A percentile compares a stretch with the other conserved stretches of the same genome.
Evolutionary conservation across 1,140 invertebrate species (phyloP).

Genomic region (Drosophila neocordata): DNA sequence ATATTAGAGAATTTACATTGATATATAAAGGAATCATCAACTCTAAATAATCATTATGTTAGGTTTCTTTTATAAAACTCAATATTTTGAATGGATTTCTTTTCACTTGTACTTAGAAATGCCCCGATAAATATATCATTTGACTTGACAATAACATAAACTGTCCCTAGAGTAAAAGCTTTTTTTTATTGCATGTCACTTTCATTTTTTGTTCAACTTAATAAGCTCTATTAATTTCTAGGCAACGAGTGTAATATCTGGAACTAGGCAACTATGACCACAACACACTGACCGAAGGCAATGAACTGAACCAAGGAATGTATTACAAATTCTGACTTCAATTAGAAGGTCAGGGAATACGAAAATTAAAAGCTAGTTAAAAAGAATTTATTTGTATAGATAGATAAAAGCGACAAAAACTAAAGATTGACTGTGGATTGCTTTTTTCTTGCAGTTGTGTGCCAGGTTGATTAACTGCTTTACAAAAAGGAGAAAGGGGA

Average conservation of each 20-base stretch:
- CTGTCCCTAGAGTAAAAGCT: too few relatives aligned
- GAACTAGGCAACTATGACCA: conserved; percentile 65
- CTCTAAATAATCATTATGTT: too few relatives aligned
- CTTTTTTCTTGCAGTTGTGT: neutral
- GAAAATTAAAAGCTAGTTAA: neutral
- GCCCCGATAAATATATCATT: too few relatives aligned
- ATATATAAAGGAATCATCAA: too few relatives aligned
- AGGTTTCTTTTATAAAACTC: too few relatives aligned
- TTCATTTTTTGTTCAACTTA: neutral
- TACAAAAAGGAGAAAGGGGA: neutral
- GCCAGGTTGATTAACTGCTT: conserved; percentile 16
- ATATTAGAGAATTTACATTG: too few relatives aligned
- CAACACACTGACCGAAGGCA: conserved; percentile 46
- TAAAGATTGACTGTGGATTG: neutral
- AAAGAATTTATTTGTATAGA: neutral
- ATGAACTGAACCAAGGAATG: conserved; percentile 20
- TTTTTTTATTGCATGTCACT: neutral
- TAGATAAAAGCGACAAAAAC: neutral
- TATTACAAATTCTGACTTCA: neutral
- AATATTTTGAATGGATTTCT: too few relatives aligned
- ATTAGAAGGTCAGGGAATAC: neutral
- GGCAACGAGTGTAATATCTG: conserved; percentile 12
- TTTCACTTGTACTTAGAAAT: too few relatives aligned
- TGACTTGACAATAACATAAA: too few relatives aligned
- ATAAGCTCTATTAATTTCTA: conserved; percentile 4